A percentile compares a stretch with the other conserved stretches of the same genome.
Conservation (phyloP, 2,113 vertebrate species). For the Neomonachus schauinslandi region DNA sequence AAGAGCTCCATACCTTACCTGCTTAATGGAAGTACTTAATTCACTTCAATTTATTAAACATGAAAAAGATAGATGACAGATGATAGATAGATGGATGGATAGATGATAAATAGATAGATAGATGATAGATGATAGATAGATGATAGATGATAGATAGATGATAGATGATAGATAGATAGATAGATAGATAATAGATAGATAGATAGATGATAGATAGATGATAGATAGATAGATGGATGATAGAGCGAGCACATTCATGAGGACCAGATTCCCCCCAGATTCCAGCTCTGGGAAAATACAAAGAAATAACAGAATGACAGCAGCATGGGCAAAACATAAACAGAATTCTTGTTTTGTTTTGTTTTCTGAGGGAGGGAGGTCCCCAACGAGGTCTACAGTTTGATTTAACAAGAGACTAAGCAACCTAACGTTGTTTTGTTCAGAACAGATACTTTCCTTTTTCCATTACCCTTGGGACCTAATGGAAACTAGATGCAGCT, state of each 20-base stretch:
- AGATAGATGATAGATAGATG: not conserved
- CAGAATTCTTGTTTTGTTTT: not conserved
- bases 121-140: not conserved
- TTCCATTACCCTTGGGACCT: not conserved
- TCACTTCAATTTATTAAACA: slow-evolving; percentile 73
- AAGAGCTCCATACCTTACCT: slow-evolving; percentile 66
- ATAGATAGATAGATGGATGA: not conserved
- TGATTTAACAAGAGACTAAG: slow-evolving; percentile 30
- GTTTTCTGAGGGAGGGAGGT: not conserved
- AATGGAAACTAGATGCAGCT: not conserved
- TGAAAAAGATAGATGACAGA: not conserved
- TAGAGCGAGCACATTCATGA: slow-evolving; percentile 60
- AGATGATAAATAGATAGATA: not conserved
- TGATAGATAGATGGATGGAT: not conserved
- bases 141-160: not conserved
- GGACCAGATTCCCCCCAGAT: not conserved
- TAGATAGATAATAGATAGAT: not conserved
- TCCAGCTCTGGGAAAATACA: slow-evolving; percentile 53
- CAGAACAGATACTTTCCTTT: not conserved
- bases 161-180: not conserved
- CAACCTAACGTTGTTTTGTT: not conserved
- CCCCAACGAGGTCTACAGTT: not conserved
- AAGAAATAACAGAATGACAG: not conserved
- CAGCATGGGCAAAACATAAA: not conserved
- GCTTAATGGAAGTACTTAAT: slow-evolving; percentile 75